Evolutionary conservation across 2,113 vertebrate genomes (phyloP).

Genomic region (Neoarius graeffei): DNA sequence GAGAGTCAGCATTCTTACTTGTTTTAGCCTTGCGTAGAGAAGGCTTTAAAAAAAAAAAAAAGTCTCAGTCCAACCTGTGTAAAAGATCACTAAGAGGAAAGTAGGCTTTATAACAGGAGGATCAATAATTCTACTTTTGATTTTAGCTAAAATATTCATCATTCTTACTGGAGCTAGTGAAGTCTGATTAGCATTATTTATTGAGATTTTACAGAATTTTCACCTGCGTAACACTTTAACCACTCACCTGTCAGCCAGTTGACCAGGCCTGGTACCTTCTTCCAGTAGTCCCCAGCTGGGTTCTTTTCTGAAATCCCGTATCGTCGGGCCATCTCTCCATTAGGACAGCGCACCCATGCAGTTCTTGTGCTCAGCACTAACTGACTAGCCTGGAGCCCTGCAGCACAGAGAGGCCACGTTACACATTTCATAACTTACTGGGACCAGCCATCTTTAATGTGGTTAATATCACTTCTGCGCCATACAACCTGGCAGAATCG

Average conservation of each 20-base stretch:
- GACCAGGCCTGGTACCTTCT: constrained; percentile 86
- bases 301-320: constrained; percentile 89
- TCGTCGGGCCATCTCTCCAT: constrained; percentile 88
- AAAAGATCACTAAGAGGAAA: neutral
- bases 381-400: constrained; percentile 88
- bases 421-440: neutral
- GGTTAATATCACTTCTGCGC: neutral
- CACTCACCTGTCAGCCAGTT: constrained; percentile 83
- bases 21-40: neutral
- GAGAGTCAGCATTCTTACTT: neutral
- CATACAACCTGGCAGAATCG: neutral
- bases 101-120: neutral
- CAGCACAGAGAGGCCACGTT: neutral
- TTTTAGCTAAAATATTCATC: neutral
- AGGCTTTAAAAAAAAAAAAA: neutral
- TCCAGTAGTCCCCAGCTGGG: constrained; percentile 96
- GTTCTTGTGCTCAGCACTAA: constrained; percentile 85
- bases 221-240: neutral
- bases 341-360: constrained; percentile 89
- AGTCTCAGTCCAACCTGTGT: neutral
- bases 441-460: neutral
- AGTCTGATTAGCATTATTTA: neutral
- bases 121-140: neutral
- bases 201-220: neutral
- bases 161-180: neutral